A percentile compares a stretch with the other conserved stretches of the same genome.
phyloP scores from a whole-genome alignment of 2,888 invertebrate genomes.

The Nowickia ferox region DNA sequence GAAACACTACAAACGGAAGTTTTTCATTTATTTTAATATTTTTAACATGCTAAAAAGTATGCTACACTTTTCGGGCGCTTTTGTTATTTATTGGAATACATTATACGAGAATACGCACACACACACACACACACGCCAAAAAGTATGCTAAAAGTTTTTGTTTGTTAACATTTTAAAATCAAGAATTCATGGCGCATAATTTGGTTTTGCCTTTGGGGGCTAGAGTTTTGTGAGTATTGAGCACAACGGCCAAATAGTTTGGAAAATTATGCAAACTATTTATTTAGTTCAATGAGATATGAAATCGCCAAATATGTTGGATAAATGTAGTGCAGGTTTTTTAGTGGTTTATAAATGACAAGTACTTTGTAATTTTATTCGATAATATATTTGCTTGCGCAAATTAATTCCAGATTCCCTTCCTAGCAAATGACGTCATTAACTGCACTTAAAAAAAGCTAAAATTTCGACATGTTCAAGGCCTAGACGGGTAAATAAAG shows the following conservation, averaged over 20 bases:
- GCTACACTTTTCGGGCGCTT: conserved; percentile 31
- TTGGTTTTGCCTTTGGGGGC: conserved; percentile 12
- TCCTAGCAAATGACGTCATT: conserved; percentile 48
- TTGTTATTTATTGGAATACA: conserved; percentile 44
- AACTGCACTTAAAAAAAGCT: conserved; percentile 54
- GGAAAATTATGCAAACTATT: conserved; percentile 9
- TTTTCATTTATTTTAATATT: neutral
- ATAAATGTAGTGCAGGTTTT: too few relatives aligned
- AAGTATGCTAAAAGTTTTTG: conserved; percentile 50
- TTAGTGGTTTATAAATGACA: too few relatives aligned
- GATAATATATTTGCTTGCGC: neutral
- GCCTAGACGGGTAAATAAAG: conserved; percentile 6
- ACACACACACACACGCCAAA: neutral
- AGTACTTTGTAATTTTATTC: too few relatives aligned
- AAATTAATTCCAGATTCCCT: neutral
- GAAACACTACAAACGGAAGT: conserved; percentile 16
- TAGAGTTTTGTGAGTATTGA: neutral
- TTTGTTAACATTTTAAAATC: neutral
- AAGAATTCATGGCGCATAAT: conserved; percentile 19
- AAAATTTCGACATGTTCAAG: conserved; percentile 26
- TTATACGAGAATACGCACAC: neutral
- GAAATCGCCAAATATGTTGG: neutral
- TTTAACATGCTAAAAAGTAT: conserved; percentile 46
- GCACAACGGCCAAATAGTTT: conserved; percentile 18
- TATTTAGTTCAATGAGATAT: conserved; percentile 12